A percentile compares a stretch with the other conserved stretches of the same genome.
phyloP scores from a whole-genome alignment of 2,113 vertebrate species.

The Atherinomorus stipes region DNA sequence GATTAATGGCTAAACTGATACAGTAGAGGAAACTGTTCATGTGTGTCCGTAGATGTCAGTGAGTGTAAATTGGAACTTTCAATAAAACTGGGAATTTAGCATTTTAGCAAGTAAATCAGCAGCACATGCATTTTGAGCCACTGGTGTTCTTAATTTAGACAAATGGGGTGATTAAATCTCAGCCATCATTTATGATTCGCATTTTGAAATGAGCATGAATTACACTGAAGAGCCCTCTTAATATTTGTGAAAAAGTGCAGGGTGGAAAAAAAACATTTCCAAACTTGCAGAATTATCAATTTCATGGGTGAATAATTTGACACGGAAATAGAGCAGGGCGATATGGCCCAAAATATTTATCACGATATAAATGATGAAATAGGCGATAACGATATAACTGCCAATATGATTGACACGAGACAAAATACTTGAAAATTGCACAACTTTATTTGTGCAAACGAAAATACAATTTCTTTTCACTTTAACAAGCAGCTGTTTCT shows the following conservation, averaged over 20 bases:
- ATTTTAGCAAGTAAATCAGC: slow-evolving; percentile 14
- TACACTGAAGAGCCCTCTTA: background rate
- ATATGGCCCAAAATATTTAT: too few species aligned
- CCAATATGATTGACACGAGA: too few species aligned
- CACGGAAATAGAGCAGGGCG: too few species aligned
- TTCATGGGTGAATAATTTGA: too few species aligned
- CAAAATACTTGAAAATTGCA: too few species aligned
- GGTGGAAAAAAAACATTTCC: too few species aligned
- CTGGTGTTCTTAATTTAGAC: slow-evolving; percentile 43
- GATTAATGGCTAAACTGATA: background rate
- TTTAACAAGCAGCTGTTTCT: too few species aligned
- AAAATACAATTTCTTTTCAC: too few species aligned
- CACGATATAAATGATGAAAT: too few species aligned
- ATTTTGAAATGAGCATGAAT: slow-evolving; percentile 36
- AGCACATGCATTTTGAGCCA: slow-evolving; percentile 29
- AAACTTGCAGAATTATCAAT: too few species aligned
- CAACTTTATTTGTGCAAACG: too few species aligned
- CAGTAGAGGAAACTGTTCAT: background rate
- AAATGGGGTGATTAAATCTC: slow-evolving; percentile 49
- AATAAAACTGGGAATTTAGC: slow-evolving; percentile 6
- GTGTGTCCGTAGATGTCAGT: slow-evolving; percentile 2
- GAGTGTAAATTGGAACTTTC: background rate
- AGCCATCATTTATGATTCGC: slow-evolving; percentile 17
- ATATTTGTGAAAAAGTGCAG: background rate
- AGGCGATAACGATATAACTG: too few species aligned